Evolutionary conservation across 1,140 invertebrate species (phyloP), one percentile per base, ranked within the genome.

Genomic region (Panulirus ornatus): DNA sequence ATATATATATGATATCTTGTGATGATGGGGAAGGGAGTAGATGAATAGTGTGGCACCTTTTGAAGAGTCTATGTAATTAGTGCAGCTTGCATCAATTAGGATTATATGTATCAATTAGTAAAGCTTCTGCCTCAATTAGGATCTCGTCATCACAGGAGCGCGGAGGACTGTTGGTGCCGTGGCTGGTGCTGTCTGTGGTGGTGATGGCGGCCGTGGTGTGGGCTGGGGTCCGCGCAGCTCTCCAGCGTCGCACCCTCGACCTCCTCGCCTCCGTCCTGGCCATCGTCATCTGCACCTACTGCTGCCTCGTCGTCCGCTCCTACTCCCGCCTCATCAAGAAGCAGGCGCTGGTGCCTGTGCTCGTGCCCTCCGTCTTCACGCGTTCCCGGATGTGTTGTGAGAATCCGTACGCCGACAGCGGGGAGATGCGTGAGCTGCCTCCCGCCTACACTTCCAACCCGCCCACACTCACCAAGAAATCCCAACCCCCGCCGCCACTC

Each of bases 131-230:
- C n/a, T n/a, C n/a, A n/a, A n/a, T n/a, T n/a, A n/a, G n/a, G n/a
- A n/a, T n/a, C n/a, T n/a, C n/a, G n/a, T n/a, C n/a, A n/a, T n/a
- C n/a, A 3, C 85, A 91, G 91, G 86, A 87, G 70, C 85, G 91
- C 27, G 58, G 85, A 27, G 86, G 85, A 9, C 81, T 91, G 85
- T 71, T 91, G 85, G 91, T 91, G 44, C 91, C 91, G n/a, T 91
- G 91, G 91, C 14, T 91, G 81, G 91, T 91, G 40, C 85, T 91
- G 70, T 76, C 85, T 8, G 85, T 84, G 30, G 76, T 91, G 54
- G 85, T 91, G 71, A 88, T 88, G 85, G 91, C 70, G 14, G 86
- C 91, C 38, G 84, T 91, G 73, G 66, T 91, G 9, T 91, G 87
- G 85, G 78, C 86, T 0, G 91, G 85, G 5, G 91, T 91, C 27